Conservation (phyloP, 2,888 invertebrate genomes). For the Fragum whitleyi region DNA sequence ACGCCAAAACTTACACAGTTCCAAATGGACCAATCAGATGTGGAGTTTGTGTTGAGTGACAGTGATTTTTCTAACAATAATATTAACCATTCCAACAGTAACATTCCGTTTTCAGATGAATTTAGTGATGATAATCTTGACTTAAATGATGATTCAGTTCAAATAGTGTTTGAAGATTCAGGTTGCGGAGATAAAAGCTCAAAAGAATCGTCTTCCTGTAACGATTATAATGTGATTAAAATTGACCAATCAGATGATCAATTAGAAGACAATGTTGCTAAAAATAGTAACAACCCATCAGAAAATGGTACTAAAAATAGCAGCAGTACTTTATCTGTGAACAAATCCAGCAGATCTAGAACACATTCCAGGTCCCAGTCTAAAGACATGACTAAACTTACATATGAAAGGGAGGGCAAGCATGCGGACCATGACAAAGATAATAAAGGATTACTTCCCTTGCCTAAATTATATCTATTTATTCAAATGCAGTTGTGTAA, state of each 20-base stretch:
- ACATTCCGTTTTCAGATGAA: constrained; percentile 59
- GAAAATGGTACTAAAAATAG: constrained; percentile 20
- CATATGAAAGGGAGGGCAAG: constrained; percentile 41
- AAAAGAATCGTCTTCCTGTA: constrained; percentile 55
- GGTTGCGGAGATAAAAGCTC: constrained; percentile 77
- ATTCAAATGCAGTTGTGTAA: constrained; percentile 99
- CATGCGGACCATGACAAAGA: not conserved
- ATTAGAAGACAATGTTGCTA: constrained; percentile 30
- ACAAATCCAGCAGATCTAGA: constrained; percentile 15
- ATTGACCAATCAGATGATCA: constrained; percentile 52
- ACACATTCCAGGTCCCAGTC: constrained; percentile 39
- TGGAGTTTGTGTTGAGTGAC: constrained; percentile 63
- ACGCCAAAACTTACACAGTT: constrained; percentile 44
- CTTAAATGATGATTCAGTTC: constrained; percentile 84
- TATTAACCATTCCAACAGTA: constrained; percentile 15
- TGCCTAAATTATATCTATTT: constrained; percentile 91
- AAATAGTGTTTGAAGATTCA: constrained; percentile 86
- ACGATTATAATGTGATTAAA: constrained; percentile 17
- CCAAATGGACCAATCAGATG: constrained; percentile 62
- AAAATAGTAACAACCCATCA: constrained; percentile 8
- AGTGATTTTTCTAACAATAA: constrained; percentile 40
- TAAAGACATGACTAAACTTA: constrained; percentile 45
- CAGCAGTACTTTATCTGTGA: constrained; percentile 17
- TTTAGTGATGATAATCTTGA: not conserved
- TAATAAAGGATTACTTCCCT: not conserved